Evolutionary conservation across 2,113 vertebrate species (phyloP).

Genomic region (Centropus unirufus): DNA sequence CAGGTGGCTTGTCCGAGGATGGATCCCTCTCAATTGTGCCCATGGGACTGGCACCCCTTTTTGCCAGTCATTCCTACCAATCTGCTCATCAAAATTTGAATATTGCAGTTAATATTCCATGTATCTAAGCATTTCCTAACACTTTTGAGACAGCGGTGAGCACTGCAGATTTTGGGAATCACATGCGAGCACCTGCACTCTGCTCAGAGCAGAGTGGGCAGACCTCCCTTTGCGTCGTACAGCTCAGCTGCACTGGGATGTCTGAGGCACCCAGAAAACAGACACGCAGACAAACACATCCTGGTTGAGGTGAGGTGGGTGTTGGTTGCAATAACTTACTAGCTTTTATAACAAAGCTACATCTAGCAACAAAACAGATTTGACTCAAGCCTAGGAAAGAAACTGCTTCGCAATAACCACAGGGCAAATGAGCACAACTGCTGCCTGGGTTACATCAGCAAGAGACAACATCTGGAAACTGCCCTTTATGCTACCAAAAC

Average conservation of each 20-base stretch:
- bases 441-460: neutral
- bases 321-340: accelerated
- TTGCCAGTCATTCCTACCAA: neutral
- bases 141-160: neutral
- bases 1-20: neutral
- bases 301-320: neutral
- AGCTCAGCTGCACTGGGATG: accelerated
- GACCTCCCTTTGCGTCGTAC: neutral
- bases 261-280: neutral
- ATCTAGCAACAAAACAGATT: neutral
- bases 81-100: neutral
- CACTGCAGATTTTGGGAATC: neutral
- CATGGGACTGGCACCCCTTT: neutral
- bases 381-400: constrained; percentile 44
- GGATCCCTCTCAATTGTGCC: neutral
- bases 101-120: accelerated
- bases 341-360: neutral
- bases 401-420: neutral
- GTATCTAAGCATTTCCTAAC: neutral
- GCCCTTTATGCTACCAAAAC: neutral
- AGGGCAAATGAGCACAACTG: neutral
- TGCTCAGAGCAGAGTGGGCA: neutral
- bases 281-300: neutral
- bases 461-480: neutral
- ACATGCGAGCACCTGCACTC: neutral